These are phyloP conservation scores for Automeris io DNA, from an alignment of 2,888 invertebrate genomes.

Conservation along the genomic window DNA sequence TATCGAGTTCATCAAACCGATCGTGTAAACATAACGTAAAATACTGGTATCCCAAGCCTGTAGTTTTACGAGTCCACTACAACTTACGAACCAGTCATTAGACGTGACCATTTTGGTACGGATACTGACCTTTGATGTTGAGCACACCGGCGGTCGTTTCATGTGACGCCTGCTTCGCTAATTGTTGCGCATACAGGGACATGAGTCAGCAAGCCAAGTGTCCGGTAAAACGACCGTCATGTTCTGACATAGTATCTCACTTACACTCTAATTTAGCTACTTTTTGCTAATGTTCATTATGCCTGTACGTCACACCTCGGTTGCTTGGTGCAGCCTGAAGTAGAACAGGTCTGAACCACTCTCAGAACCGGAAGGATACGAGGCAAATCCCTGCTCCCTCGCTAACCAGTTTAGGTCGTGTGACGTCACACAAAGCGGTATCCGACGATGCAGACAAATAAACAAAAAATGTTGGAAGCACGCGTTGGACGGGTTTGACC, in stretches of 20 bases:
- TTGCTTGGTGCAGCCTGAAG: constrained; percentile 65
- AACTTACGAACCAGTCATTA: constrained; percentile 76
- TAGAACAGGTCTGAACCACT: constrained; percentile 73
- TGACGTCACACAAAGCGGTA: constrained; percentile 76
- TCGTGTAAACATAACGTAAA: constrained; percentile 68
- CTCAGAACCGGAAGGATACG: constrained; percentile 76
- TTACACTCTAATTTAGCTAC: constrained; percentile 14
- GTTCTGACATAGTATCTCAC: constrained; percentile 31
- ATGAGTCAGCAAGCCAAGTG: constrained; percentile 63
- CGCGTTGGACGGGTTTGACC: constrained; percentile 76
- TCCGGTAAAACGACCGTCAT: constrained; percentile 33
- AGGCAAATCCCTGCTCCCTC: constrained; percentile 77
- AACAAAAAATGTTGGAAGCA: constrained; percentile 77
- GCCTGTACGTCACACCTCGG: constrained; percentile 57
- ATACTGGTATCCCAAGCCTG: constrained; percentile 68
- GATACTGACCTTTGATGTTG: constrained; percentile 75
- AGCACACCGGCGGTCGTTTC: constrained; percentile 58
- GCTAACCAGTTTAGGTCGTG: constrained; percentile 76
- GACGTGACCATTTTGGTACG: constrained; percentile 76
- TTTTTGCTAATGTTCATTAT: constrained; percentile 24
- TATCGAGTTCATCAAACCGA: constrained; percentile 58
- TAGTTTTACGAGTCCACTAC: constrained; percentile 71
- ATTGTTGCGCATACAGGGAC: constrained; percentile 60
- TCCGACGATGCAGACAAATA: constrained; percentile 75
- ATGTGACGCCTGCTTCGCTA: constrained; percentile 65